phyloP scores from a whole-genome alignment of 2,888 invertebrate species.

The Lepas anatifera region DNA sequence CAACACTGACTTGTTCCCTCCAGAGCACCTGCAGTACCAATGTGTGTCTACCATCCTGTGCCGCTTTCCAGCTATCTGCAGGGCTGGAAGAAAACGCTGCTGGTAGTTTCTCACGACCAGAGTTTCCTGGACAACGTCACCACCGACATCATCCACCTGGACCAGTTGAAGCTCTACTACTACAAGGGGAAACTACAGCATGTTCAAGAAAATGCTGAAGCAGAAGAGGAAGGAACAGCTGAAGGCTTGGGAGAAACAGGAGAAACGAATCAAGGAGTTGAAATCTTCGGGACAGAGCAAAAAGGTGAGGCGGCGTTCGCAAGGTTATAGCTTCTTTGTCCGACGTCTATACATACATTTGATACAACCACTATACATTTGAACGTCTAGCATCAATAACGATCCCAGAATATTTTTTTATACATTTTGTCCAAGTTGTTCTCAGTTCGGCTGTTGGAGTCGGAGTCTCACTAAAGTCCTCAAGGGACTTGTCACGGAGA shows the following conservation, averaged over 20 bases:
- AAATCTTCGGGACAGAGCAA: constrained; percentile 92
- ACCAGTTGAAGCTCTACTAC: constrained; percentile 50
- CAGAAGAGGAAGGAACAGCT: constrained; percentile 72
- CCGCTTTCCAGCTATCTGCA: constrained; percentile 70
- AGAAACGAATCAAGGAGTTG: constrained; percentile 85
- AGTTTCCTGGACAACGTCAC: constrained; percentile 99
- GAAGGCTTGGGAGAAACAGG: constrained; percentile 97
- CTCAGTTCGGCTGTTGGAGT: no score
- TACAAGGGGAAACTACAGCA: constrained; percentile 96
- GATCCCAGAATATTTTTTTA: no score
- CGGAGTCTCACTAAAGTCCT: no score
- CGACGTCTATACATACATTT: no score
- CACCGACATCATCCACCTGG: constrained; percentile 95
- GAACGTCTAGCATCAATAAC: no score
- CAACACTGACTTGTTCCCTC: no score
- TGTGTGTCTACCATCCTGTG: no score
- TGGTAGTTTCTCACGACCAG: constrained; percentile 99
- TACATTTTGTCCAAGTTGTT: no score
- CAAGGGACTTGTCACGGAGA: no score
- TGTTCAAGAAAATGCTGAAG: constrained; percentile 76
- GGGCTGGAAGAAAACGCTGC: constrained; percentile 94
- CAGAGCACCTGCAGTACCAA: no score
- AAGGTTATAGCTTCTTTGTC: no score
- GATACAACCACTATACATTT: no score
- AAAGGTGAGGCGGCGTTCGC: constrained; percentile 57